These are phyloP conservation scores for Saturnia japonica DNA, from an alignment of 2,888 invertebrate species.

Conservation along the genomic window DNA sequence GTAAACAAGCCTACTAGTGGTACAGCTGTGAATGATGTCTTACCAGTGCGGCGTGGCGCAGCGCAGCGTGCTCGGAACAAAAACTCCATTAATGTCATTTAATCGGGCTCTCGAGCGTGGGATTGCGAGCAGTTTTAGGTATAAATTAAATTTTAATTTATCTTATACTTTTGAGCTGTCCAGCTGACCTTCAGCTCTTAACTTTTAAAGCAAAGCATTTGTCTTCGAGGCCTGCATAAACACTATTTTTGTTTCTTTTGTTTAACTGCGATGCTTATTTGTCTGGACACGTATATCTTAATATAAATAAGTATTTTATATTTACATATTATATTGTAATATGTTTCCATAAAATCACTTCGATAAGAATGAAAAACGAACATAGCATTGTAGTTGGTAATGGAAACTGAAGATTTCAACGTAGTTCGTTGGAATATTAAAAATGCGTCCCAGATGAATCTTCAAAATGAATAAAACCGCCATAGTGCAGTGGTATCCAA, in stretches of 20 bases:
- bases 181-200: conserved; percentile 63
- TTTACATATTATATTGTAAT: neutral
- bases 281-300: conserved; percentile 15
- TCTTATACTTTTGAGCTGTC: conserved; percentile 65
- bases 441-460: conserved; percentile 69
- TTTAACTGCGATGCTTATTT: conserved; percentile 7
- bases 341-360: too few species aligned
- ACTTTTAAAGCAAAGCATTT: conserved; percentile 57
- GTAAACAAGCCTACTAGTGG: neutral
- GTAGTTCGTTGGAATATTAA: conserved; percentile 28
- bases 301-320: neutral
- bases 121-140: conserved; percentile 70
- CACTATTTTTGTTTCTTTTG: conserved; percentile 32
- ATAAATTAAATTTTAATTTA: conserved; percentile 69
- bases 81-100: conserved; percentile 68
- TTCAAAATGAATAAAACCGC: conserved; percentile 77
- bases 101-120: conserved; percentile 70
- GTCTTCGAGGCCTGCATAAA: conserved; percentile 49
- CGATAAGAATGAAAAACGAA: neutral
- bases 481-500: conserved; percentile 72
- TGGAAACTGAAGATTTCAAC: neutral
- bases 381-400: neutral
- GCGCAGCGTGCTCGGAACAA: conserved; percentile 40
- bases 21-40: conserved; percentile 7
- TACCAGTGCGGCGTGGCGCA: conserved; percentile 21